These are phyloP conservation scores for Amphipyra tragopoginis DNA, from an alignment of 2,888 invertebrate genomes.

Conservation along the genomic window DNA sequence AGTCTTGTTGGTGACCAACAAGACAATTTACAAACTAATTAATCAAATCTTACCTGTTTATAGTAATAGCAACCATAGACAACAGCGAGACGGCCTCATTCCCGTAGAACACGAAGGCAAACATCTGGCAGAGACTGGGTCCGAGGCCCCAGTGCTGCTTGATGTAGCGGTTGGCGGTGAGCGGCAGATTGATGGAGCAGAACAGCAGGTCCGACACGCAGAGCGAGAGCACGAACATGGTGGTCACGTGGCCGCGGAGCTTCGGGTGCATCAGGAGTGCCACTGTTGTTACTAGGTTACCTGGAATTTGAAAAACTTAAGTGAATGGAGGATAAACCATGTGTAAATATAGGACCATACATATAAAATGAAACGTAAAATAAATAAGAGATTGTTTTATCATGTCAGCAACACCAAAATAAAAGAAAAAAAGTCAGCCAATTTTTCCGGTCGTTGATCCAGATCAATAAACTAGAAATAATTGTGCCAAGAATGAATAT, in stretches of 20 bases:
- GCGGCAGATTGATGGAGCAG: conserved; percentile 95
- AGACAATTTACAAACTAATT: not conserved
- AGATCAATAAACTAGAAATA: too few species aligned
- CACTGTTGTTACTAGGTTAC: conserved; percentile 95
- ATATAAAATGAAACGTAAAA: conserved; percentile 1
- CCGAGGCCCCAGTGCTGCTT: conserved; percentile 95
- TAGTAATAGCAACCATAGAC: conserved; percentile 96
- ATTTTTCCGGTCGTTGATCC: too few species aligned
- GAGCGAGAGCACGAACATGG: conserved; percentile 96
- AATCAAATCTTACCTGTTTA: conserved; percentile 92
- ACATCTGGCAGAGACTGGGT: conserved; percentile 94
- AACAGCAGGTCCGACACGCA: conserved; percentile 96
- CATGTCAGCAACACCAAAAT: too few species aligned
- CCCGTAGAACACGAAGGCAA: conserved; percentile 96
- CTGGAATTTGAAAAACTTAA: conserved; percentile 84
- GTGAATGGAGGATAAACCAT: not conserved
- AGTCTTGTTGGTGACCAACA: too few species aligned
- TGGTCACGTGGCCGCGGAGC: conserved; percentile 95
- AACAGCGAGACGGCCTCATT: conserved; percentile 96
- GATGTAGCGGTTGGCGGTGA: conserved; percentile 95
- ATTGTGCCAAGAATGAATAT: too few species aligned
- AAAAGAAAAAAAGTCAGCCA: too few species aligned
- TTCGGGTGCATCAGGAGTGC: conserved; percentile 94
- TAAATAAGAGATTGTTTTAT: too few species aligned
- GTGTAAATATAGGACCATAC: not conserved